Percentiles rank a stretch among this genome's conserved stretches.
Conservation (phyloP, 1,140 invertebrate species). For the Acyrthosiphon pisum region DNA sequence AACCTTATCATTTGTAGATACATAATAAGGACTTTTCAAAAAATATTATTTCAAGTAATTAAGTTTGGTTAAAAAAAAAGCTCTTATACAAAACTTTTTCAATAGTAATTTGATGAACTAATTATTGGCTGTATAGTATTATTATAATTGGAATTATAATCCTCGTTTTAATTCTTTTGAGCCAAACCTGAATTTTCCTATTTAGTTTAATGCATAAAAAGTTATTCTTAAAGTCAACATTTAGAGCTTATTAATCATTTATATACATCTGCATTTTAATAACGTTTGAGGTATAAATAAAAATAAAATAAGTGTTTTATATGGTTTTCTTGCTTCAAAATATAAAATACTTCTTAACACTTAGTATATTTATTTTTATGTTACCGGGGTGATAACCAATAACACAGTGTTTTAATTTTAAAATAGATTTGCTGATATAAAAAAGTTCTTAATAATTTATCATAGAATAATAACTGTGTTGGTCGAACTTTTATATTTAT, state of each 20-base stretch:
- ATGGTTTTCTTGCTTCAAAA: neutral
- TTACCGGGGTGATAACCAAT: neutral
- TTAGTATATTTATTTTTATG: neutral
- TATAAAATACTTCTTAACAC: neutral
- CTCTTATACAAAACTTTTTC: neutral
- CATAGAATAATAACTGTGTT: neutral
- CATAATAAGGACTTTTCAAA: neutral
- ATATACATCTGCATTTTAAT: neutral
- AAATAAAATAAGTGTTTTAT: neutral
- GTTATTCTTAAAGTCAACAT: neutral
- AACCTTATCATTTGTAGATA: neutral
- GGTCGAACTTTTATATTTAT: neutral
- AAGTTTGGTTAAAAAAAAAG: neutral
- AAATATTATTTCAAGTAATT: neutral
- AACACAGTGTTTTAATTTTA: neutral
- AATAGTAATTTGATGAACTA: neutral
- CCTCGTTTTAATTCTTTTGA: neutral
- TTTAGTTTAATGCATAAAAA: neutral
- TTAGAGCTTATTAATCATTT: neutral
- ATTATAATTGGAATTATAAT: neutral
- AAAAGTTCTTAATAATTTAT: neutral
- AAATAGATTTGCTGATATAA: neutral
- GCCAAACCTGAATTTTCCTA: neutral
- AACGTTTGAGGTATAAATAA: neutral
- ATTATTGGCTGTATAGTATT: too few species aligned